Evolutionary conservation across 2,113 vertebrate species (phyloP).

Genomic region (Ciconia stormi): DNA sequence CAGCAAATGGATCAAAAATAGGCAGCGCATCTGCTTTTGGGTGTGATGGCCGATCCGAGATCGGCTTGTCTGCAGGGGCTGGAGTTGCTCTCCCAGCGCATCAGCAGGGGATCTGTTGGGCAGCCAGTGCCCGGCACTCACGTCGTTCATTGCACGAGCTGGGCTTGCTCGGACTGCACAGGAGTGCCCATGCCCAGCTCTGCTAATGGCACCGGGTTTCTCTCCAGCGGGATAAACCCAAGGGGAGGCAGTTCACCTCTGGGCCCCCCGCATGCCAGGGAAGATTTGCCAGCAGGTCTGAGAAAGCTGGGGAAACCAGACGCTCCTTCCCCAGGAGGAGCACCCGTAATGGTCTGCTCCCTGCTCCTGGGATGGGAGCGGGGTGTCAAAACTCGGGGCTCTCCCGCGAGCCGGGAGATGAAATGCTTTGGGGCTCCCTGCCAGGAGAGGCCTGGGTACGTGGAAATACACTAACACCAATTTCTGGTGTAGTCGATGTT

Average conservation of each 20-base stretch:
- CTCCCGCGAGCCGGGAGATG: accelerated
- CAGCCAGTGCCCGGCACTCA: background rate
- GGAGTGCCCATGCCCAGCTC: background rate
- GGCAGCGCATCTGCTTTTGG: background rate
- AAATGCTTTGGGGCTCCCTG: background rate
- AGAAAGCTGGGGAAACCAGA: background rate
- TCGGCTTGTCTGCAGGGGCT: background rate
- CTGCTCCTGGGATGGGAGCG: background rate
- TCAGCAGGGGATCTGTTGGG: background rate
- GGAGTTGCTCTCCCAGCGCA: background rate
- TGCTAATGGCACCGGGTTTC: background rate
- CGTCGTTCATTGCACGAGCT: accelerated
- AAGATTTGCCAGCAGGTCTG: background rate
- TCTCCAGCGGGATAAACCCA: background rate
- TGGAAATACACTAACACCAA: background rate
- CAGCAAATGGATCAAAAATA: background rate
- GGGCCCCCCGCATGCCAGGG: accelerated
- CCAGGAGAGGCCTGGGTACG: background rate
- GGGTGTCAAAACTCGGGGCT: accelerated
- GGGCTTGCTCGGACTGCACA: background rate
- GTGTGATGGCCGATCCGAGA: background rate
- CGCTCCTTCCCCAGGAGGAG: background rate
- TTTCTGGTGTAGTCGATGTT: background rate
- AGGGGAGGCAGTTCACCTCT: background rate
- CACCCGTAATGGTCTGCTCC: background rate